phyloP scores from a whole-genome alignment of 2,888 invertebrate genomes.

The Marasmarcha lunaedactyla region DNA sequence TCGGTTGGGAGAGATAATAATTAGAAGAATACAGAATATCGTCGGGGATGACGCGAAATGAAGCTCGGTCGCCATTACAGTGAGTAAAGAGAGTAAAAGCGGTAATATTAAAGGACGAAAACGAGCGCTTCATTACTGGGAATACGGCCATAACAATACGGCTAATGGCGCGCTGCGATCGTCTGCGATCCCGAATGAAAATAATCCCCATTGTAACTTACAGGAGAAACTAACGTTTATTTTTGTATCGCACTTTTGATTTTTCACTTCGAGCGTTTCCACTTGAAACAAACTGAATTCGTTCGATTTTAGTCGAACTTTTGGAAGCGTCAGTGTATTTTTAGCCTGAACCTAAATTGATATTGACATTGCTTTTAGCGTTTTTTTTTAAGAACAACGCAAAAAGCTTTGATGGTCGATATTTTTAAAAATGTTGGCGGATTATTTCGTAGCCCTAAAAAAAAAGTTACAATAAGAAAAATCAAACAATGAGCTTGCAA shows the following conservation, averaged over 20 bases:
- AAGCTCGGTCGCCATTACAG: constrained; percentile 41
- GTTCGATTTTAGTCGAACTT: too few species aligned
- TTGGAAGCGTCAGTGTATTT: too few species aligned
- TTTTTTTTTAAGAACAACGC: too few species aligned
- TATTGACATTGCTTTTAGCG: too few species aligned
- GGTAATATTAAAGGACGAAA: constrained; percentile 60
- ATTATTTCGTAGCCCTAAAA: too few species aligned
- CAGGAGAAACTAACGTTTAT: constrained; percentile 15
- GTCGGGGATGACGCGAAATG: constrained; percentile 46
- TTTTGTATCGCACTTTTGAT: not conserved
- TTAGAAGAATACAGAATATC: constrained; percentile 26
- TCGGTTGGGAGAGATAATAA: constrained; percentile 31
- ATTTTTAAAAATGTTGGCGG: too few species aligned
- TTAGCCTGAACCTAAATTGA: too few species aligned
- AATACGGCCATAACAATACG: constrained; percentile 66
- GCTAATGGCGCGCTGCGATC: constrained; percentile 57
- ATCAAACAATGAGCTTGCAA: too few species aligned
- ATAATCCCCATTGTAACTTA: constrained; percentile 30
- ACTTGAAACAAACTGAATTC: too few species aligned
- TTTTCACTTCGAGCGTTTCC: too few species aligned
- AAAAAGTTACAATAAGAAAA: too few species aligned
- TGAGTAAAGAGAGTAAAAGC: constrained; percentile 49
- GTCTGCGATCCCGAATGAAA: constrained; percentile 50
- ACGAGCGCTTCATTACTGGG: constrained; percentile 63
- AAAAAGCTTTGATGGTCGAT: too few species aligned